Conservation (phyloP, 1,140 invertebrate species). For the Sarcophaga peregrina region DNA sequence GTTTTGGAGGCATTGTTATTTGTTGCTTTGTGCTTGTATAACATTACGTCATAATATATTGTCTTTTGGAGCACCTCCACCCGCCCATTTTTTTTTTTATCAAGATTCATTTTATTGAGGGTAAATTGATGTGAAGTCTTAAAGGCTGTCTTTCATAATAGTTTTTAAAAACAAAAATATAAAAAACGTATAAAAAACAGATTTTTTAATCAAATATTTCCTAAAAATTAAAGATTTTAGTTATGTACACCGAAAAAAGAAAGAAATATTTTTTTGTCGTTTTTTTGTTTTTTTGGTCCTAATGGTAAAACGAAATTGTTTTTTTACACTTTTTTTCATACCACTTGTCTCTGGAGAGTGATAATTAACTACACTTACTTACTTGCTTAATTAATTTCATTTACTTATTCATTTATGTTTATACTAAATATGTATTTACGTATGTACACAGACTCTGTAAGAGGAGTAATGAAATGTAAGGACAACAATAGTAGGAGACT, state of each 20-base stretch:
- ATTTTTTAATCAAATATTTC: background rate
- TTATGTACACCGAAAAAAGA: background rate
- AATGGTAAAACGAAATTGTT: constrained; percentile 27
- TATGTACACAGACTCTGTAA: constrained; percentile 19
- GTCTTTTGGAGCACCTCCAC: too few species aligned
- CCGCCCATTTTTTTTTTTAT: too few species aligned
- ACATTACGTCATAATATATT: too few species aligned
- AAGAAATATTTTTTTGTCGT: background rate
- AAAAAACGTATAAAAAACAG: background rate
- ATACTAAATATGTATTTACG: constrained; percentile 4
- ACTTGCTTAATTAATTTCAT: background rate
- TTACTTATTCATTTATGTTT: background rate
- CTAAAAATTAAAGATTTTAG: background rate
- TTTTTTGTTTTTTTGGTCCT: constrained; percentile 30
- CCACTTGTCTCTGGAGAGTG: too few species aligned
- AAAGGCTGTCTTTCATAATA: background rate
- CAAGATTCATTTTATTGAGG: too few species aligned
- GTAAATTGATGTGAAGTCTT: too few species aligned
- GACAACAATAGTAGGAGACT: constrained; percentile 3
- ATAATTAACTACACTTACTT: constrained; percentile 38
- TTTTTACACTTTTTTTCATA: background rate
- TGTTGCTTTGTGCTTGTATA: too few species aligned
- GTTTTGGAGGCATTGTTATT: too few species aligned
- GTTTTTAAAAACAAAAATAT: background rate
- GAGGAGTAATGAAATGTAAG: background rate